Conservation (phyloP, 2,797 vertebrate species). For the Enteromius thamalakanensis region DNA sequence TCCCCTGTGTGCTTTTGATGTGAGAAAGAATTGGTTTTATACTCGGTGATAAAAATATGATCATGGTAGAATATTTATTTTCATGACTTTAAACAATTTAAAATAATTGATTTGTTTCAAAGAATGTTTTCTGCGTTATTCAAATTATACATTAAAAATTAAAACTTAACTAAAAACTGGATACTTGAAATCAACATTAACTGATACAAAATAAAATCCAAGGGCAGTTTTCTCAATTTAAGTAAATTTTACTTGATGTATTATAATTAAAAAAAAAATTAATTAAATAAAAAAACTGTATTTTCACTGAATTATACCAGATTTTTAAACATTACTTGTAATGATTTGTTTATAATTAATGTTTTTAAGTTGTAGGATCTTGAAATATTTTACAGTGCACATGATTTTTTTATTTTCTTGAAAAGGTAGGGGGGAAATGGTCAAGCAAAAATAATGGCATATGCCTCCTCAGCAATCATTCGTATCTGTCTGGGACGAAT, state of each 20-base stretch:
- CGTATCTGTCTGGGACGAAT: neutral
- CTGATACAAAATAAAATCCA: neutral
- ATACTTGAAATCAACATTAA: neutral
- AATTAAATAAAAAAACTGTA: neutral
- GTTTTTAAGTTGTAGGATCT: neutral
- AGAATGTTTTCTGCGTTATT: neutral
- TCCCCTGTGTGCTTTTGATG: conserved; percentile 13
- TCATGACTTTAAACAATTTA: neutral
- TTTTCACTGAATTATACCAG: no score
- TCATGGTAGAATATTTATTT: no score
- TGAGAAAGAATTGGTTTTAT: neutral
- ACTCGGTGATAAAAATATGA: neutral
- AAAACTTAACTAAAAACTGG: neutral
- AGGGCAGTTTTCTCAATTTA: neutral
- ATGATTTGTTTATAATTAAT: neutral
- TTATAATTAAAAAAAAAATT: neutral
- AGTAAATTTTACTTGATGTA: neutral
- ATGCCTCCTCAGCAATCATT: neutral
- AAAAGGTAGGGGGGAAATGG: neutral
- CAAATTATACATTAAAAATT: neutral
- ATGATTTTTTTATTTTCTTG: neutral
- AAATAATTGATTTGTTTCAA: neutral
- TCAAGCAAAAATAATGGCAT: neutral
- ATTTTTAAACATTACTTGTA: neutral
- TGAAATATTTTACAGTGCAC: neutral